Evolutionary conservation across 2,888 invertebrate species (phyloP), one percentile per base, ranked within the genome.

Genomic region (Tricholauxania praeusta): DNA sequence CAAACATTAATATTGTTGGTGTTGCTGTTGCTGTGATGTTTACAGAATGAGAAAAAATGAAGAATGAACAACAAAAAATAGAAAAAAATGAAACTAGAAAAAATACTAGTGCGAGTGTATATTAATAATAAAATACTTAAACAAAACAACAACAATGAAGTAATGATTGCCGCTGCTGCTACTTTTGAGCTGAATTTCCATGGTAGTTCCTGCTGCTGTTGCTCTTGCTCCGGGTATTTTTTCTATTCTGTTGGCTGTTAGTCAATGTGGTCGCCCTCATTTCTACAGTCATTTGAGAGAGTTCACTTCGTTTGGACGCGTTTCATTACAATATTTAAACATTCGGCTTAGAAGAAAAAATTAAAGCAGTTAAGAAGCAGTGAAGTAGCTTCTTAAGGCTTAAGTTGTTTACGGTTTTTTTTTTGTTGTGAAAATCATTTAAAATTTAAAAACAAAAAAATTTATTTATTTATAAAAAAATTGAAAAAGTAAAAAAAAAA

Each of bases 261-360:
- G 52, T 53, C 53, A 17, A 17, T n/a, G 53, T 47, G 66, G 66
- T 53, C 48, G 66, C 14, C 53, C 12, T 32, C 62, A 66, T 32
- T 53, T 19, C n/a, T 12, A 53, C 76, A 77, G 77, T 77, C 73
- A 72, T 72, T 74, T 66, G 72, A 73, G 73, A 76, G 77, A 77
- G 72, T 71, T 77, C 69, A 64, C 57, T 74, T 71, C 53, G 74
- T 71, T 55, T 73, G 73, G 74, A 74, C 74, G 77, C 65, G 52
- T 72, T 71, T 72, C 47, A 12, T 39, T 62, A 12, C 17, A 14
- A 19, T n/a, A 7, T 63, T 63, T 10, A 1, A 39, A 10, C 10
- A 10, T 39, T 39, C 39, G 10, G 39, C 1, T 39, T 39, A 39
- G 10, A 39, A 39, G 10, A 39, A 39, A 39, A 39, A 28, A 28